These are phyloP conservation scores for Chloroceryle inda DNA, from an alignment of 2,797 vertebrate species.

Conservation along the genomic window DNA sequence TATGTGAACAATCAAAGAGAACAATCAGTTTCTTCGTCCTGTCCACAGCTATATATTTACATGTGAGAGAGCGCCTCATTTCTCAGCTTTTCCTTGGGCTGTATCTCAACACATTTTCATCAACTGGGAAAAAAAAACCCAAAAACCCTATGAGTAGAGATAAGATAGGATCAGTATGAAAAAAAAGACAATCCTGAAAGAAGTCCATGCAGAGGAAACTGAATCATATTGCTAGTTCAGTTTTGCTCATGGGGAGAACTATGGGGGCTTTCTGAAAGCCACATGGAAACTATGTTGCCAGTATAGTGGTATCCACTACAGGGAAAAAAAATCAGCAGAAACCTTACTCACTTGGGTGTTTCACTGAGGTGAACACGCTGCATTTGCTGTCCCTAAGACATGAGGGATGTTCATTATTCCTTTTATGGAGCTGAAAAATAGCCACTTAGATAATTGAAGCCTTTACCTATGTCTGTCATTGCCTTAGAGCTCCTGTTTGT, in stretches of 20 bases:
- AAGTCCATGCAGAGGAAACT: background rate
- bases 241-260: background rate
- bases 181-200: background rate
- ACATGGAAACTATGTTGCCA: accelerated
- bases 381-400: background rate
- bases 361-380: background rate
- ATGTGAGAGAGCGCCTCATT: background rate
- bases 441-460: accelerated
- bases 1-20: background rate
- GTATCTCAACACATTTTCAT: background rate
- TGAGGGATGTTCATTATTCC: background rate
- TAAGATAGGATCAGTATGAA: background rate
- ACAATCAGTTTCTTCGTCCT: background rate
- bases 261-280: background rate
- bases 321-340: background rate
- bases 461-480: background rate
- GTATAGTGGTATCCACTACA: background rate
- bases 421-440: background rate
- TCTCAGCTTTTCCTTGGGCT: background rate
- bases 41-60: background rate
- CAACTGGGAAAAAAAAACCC: background rate
- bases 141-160: background rate
- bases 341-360: background rate
- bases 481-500: background rate
- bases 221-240: background rate